Evolutionary conservation across 2,797 vertebrate species (phyloP), one percentile per base, ranked within the genome.

Genomic region (Amniataba percoides): DNA sequence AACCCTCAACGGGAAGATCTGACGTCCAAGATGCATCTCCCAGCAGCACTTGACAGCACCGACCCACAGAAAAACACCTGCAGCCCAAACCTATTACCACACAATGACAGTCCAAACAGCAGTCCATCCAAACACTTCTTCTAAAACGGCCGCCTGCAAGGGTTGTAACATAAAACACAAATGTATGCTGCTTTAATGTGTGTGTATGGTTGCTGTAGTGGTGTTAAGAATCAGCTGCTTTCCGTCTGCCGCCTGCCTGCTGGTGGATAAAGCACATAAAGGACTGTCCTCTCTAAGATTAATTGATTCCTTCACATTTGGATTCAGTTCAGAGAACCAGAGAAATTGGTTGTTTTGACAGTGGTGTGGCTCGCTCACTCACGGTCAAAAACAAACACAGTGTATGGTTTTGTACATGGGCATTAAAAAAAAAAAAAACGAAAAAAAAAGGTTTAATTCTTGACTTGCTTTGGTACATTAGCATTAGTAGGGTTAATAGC

Each of bases 281-380:
- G 52, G 78, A 84, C 83, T 82, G 78, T 85, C 80, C 81, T 80
- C 87, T 74, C 83, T 81, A 80, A 92, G 87, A 91, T 89, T 87
- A 90, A 92, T 88, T 93, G 87, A 91, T 91, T 89, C 74, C 81
- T 88, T 88, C 77, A 88, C 81, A 89, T 91, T 85, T 88, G 84
- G 87, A 91, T 92, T 91, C 85, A 89, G 88, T 89, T 92, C 89
- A 88, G 74, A 93, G 85, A 84, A 83, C 77, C 85, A 81, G 74
- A 90, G 86, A 91, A 89, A 92, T 89, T 82, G 87, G 78, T 90
- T 91, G 86, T 93, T 92, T 92, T 88, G 88, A 91, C 82, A 87
- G 65, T 77, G 70, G 70, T 36, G 40, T 87, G 71, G 66, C 45
- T 9, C 70, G 62, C 76, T 72, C 84, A 75, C 48, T 64, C 46